Conservation (phyloP, 2,797 vertebrate genomes). For the Eulemur rubriventer region DNA sequence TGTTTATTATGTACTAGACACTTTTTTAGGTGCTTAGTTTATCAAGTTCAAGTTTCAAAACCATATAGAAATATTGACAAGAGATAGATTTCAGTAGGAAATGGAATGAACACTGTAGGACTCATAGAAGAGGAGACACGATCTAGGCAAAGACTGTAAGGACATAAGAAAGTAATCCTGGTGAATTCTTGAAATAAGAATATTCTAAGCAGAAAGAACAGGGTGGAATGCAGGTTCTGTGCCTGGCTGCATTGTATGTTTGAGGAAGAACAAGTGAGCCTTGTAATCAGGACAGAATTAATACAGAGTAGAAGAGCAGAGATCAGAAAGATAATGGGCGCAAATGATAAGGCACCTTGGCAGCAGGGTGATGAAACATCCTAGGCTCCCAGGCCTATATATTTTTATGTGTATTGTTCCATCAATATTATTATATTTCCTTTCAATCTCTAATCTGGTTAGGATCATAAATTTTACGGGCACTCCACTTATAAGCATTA, state of each 20-base stretch:
- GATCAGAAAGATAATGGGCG: neutral
- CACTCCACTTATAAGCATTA: neutral
- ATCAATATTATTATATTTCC: neutral
- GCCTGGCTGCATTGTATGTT: neutral
- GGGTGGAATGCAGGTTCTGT: neutral
- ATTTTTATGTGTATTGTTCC: neutral
- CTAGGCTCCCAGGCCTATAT: neutral
- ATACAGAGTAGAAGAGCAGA: neutral
- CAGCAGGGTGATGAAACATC: neutral
- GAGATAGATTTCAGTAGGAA: neutral
- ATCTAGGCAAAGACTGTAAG: neutral
- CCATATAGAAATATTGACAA: neutral
- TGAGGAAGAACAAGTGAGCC: neutral
- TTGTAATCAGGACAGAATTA: neutral
- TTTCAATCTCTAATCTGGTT: neutral
- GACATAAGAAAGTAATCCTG: neutral
- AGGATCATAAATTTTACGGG: neutral
- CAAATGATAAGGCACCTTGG: neutral
- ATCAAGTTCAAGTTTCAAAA: neutral
- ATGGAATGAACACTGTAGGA: neutral
- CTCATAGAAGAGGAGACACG: neutral
- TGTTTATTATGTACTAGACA: neutral
- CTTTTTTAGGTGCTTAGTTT: neutral
- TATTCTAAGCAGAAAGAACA: neutral
- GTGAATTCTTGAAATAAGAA: neutral